Conservation (phyloP, 2,888 invertebrate species). For the Epistrophe grossulariae region DNA sequence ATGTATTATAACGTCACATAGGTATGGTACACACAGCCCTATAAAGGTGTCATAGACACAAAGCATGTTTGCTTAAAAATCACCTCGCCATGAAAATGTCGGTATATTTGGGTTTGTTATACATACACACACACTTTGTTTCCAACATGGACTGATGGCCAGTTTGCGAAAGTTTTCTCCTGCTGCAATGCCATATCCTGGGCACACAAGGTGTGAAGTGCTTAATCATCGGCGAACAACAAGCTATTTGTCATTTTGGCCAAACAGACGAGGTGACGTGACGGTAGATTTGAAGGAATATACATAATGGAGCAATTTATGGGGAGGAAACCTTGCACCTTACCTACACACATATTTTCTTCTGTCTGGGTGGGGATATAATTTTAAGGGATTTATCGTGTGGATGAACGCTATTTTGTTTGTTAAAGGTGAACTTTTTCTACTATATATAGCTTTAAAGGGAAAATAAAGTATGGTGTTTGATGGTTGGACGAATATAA, state of each 20-base stretch:
- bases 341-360: neutral
- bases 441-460: neutral
- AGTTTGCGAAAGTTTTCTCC: conserved; percentile 11
- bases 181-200: conserved; percentile 14
- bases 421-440: neutral
- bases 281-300: conserved; percentile 54
- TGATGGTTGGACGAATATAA: neutral
- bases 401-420: neutral
- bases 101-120: conserved; percentile 52
- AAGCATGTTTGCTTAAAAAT: conserved; percentile 54
- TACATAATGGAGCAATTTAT: conserved; percentile 51
- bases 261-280: conserved; percentile 11
- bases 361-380: neutral
- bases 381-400: neutral
- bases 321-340: conserved; percentile 38
- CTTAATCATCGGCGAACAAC: conserved; percentile 61
- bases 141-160: neutral
- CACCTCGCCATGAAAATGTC: conserved; percentile 55
- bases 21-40: neutral
- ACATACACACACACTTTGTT: neutral
- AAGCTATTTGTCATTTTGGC: conserved; percentile 55
- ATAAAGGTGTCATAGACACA: conserved; percentile 30
- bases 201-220: conserved; percentile 52
- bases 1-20: too few relatives aligned
- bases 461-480: neutral